Conservation (phyloP, 2,113 vertebrate genomes). For the Dasyprocta punctata region DNA sequence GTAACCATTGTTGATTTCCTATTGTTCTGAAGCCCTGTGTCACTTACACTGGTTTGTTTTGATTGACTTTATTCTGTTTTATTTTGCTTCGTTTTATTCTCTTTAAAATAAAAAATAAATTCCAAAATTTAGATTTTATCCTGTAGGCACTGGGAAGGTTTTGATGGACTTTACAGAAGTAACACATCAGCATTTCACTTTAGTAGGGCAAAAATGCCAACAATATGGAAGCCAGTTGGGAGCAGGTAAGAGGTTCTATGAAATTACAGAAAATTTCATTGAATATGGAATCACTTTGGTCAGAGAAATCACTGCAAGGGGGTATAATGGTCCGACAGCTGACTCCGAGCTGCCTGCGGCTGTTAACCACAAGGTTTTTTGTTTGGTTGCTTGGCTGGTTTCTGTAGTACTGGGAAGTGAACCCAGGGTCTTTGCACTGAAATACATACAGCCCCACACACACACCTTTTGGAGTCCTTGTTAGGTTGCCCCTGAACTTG, state of each 20-base stretch:
- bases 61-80: too few species aligned
- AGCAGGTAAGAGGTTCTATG: background rate
- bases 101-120: too few species aligned
- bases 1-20: too few species aligned
- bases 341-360: background rate
- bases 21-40: too few species aligned
- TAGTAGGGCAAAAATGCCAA: background rate
- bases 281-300: background rate
- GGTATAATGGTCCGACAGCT: too few species aligned
- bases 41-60: too few species aligned
- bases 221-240: background rate
- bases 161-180: background rate
- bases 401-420: background rate
- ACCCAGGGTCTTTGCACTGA: background rate
- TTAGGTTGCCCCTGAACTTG: background rate
- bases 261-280: background rate
- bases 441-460: background rate
- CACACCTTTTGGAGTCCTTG: background rate
- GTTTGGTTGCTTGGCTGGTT: background rate
- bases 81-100: too few species aligned
- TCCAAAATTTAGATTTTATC: slow-evolving; percentile 15
- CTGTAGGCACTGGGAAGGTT: background rate
- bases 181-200: background rate
- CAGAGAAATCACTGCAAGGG: background rate
- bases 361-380: background rate